Base-by-base conservation (phyloP, 2,888 invertebrate species). In the Sarcophaga rosellei region DNA sequence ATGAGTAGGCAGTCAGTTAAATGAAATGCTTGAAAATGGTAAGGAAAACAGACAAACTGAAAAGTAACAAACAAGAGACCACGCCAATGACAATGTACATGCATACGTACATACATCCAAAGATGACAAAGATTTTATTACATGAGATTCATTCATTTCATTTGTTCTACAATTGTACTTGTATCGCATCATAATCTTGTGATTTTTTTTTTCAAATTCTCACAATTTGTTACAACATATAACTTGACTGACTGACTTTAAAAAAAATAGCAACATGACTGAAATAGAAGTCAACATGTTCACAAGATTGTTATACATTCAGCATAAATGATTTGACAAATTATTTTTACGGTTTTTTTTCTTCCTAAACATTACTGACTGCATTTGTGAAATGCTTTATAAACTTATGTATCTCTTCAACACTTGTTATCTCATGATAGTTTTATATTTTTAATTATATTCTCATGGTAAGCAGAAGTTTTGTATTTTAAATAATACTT, bases 271-370 rank as follows among this genome's bases (percentile, higher is more conserved):
- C 17, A 61, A 53, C 17, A 57, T 25, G 53, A 53, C 17, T 15
- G 53, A 53, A 53, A 53, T 53, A 53, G 53, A 53, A 53, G 53
- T 53, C 53, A 53, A 53, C 68, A 74, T 84, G 78, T 84, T 84
- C 73, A 79, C 83, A 84, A 74, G 57, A 62, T 70, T 82, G 85
- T 85, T 81, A 66, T 68, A 85, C 78, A 74, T 79, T 72, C 70
- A 20, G 53, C 65, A 76, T 59, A 82, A 76, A 73, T 76, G 59
- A 83, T 77, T 81, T 83, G 83, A 83, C 80, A 86, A 83, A 86
- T 86, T 74, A 80, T 77, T 63, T 81, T 75, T 83, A 59, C 68
- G 62, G 70, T 72, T 65, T 23, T 3, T 66, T 63, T 20, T n/a
- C n/a, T n/a, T n/a, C n/a, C 12, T 76, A 65, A 66, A 10, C 20